Evolutionary conservation across 2,113 vertebrate species (phyloP).

Genomic region (Mobula hypostoma): DNA sequence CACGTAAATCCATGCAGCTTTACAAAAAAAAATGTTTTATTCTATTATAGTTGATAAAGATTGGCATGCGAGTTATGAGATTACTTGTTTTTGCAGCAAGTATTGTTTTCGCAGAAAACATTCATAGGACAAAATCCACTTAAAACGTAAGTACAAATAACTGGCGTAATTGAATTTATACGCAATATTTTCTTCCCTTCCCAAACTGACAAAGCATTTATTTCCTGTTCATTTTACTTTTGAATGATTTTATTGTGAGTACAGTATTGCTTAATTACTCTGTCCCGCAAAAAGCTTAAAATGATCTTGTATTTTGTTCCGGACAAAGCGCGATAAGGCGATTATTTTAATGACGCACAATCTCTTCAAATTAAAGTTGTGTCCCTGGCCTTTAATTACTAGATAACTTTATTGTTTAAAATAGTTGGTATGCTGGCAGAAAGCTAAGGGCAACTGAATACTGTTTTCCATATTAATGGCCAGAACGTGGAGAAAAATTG

Average conservation of each 20-base stretch:
- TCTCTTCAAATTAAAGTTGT: background rate
- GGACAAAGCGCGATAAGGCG: background rate
- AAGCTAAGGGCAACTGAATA: background rate
- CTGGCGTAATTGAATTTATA: background rate
- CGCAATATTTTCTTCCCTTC: background rate
- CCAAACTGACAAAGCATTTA: background rate
- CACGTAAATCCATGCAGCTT: background rate
- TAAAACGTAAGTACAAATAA: background rate
- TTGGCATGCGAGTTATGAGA: background rate
- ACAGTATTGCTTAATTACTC: background rate
- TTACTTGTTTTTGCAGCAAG: background rate
- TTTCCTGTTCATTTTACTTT: background rate
- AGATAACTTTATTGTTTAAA: background rate
- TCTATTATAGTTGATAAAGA: background rate
- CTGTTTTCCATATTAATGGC: background rate
- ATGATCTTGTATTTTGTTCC: background rate
- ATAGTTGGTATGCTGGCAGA: too few species aligned
- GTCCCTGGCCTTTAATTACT: background rate
- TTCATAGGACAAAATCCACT: background rate
- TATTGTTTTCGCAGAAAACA: background rate
- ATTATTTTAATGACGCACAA: background rate
- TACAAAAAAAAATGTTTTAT: background rate
- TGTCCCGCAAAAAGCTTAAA: background rate
- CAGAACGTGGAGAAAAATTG: background rate
- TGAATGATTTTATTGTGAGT: background rate